phyloP scores from a whole-genome alignment of 1,140 invertebrate genomes.

The Diabrotica undecimpunctata region DNA sequence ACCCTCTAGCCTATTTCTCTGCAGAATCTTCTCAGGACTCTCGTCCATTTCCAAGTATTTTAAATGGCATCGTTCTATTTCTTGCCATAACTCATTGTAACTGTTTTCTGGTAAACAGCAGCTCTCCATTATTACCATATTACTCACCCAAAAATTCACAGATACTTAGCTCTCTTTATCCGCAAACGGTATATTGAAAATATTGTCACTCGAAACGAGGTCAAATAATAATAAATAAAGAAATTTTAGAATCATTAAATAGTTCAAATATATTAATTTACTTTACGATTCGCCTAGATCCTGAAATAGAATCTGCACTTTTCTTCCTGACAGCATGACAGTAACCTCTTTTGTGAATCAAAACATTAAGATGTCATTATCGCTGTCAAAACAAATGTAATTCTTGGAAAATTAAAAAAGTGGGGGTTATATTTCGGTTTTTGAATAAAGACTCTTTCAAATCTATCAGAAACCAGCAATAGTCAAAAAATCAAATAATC shows the following conservation, averaged over 20 bases:
- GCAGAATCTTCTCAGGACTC: slow-evolving; percentile 66
- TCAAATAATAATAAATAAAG: too few species aligned
- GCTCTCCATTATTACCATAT: slow-evolving; percentile 43
- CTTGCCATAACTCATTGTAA: slow-evolving; percentile 60
- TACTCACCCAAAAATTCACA: slow-evolving; percentile 7
- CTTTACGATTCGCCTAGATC: slow-evolving; percentile 5
- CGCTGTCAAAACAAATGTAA: not conserved
- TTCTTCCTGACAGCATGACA: not conserved
- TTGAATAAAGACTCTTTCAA: not conserved
- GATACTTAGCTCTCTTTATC: too few species aligned
- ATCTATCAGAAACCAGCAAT: not conserved
- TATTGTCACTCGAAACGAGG: too few species aligned
- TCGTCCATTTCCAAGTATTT: slow-evolving; percentile 74
- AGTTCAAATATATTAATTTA: not conserved
- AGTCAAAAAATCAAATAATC: not conserved
- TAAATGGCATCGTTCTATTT: slow-evolving; percentile 68
- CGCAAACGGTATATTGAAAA: too few species aligned
- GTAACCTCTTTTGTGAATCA: not conserved
- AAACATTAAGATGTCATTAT: not conserved
- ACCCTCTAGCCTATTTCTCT: slow-evolving; percentile 73
- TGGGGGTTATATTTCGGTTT: not conserved
- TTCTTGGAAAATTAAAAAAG: not conserved
- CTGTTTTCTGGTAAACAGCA: slow-evolving; percentile 49
- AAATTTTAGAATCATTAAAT: too few species aligned
- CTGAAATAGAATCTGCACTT: not conserved